A percentile compares a stretch with the other conserved stretches of the same genome.
These are phyloP conservation scores for Pollenia labialis DNA, from an alignment of 2,888 invertebrate species.

Conservation along the genomic window DNA sequence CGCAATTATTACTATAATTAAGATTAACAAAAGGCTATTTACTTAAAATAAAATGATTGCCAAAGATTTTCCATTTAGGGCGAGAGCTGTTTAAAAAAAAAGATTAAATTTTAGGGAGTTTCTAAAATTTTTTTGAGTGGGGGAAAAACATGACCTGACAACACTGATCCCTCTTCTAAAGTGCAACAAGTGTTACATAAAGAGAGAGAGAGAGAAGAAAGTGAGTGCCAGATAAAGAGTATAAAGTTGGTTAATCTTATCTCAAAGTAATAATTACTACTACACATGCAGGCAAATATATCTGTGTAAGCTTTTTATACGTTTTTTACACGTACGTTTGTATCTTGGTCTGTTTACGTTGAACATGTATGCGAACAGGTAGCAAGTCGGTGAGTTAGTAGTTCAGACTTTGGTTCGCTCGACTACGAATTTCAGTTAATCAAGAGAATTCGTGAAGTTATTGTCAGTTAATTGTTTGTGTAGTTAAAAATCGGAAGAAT, in stretches of 20 bases:
- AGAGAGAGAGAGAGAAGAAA: conserved; percentile 2
- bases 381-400: conserved; percentile 40
- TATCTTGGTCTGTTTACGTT: neutral
- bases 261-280: conserved; percentile 33
- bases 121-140: too few species aligned
- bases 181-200: conserved; percentile 5
- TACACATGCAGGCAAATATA: conserved; percentile 19
- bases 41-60: too few species aligned
- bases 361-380: conserved; percentile 60
- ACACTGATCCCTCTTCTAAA: neutral
- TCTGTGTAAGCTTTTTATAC: conserved; percentile 46
- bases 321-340: neutral
- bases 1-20: too few species aligned
- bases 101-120: too few species aligned
- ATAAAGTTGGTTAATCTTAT: conserved; percentile 55
- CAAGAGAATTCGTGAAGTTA: conserved; percentile 67
- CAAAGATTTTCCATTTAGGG: too few species aligned
- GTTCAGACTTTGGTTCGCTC: conserved; percentile 36
- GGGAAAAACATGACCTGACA: too few species aligned
- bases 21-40: too few species aligned
- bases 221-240: conserved; percentile 3
- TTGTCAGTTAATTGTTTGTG: conserved; percentile 31
- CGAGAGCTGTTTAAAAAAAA: too few species aligned
- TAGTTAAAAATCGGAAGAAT: conserved; percentile 54
- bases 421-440: conserved; percentile 56